These are phyloP conservation scores for Clostera curtula DNA, from an alignment of 2,888 invertebrate species.

Conservation along the genomic window DNA sequence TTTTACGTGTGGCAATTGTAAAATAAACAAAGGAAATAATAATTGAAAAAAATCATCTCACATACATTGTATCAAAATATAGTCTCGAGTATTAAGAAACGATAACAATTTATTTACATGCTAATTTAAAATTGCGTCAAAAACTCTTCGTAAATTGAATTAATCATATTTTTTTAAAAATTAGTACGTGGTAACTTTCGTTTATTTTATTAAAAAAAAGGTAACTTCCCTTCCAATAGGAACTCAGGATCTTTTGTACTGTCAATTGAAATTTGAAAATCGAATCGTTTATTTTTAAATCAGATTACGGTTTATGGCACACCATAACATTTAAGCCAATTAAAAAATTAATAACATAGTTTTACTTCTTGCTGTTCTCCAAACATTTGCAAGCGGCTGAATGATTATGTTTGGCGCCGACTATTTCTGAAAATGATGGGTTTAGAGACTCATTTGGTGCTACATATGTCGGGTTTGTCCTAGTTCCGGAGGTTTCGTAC, in stretches of 20 bases:
- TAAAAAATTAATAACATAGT: slow-evolving; percentile 5
- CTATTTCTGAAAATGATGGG: slow-evolving; percentile 45
- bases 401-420: slow-evolving; percentile 44
- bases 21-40: slow-evolving; percentile 12
- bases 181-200: too few species aligned
- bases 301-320: slow-evolving; percentile 47
- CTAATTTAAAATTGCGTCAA: too few species aligned
- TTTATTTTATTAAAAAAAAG: slow-evolving; percentile 8
- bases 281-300: slow-evolving; percentile 4
- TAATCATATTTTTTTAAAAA: too few species aligned
- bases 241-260: slow-evolving; percentile 35
- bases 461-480: slow-evolving; percentile 54
- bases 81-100: too few species aligned
- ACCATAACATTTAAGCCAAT: slow-evolving; percentile 21
- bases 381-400: slow-evolving; percentile 56
- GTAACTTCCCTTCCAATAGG: slow-evolving; percentile 27
- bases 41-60: slow-evolving; percentile 19
- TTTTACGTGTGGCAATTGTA: too few species aligned
- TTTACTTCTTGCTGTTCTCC: slow-evolving; percentile 46
- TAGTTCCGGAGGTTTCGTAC: slow-evolving; percentile 59
- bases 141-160: too few species aligned
- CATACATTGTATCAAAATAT: too few species aligned
- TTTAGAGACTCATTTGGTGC: slow-evolving; percentile 48
- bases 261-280: slow-evolving; percentile 14
- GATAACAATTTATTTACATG: too few species aligned